Base-by-base conservation (phyloP, 2,888 invertebrate species). In the Megastigmus dorsalis region DNA sequence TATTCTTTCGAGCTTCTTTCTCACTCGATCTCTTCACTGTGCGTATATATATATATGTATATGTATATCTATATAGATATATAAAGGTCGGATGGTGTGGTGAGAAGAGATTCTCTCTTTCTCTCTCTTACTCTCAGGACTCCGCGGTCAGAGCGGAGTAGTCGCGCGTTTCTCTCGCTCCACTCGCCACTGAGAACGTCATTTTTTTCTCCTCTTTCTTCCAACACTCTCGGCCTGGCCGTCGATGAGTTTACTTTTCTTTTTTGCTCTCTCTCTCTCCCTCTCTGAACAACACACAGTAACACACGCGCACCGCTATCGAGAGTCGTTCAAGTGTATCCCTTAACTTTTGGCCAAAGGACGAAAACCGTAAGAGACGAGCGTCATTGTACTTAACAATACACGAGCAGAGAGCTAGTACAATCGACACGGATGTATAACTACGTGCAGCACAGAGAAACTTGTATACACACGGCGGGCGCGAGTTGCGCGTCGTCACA, bases 401-500 rank as follows among this genome's bases (percentile, higher is more conserved):
- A 41, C 3, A 41, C 41, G n/a, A 18, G 45, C 9, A n/a, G 18
- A 7, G 26, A 54, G 20, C 18, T 15, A 1, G 30, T 15, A 30
- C 28, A 52, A 9, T 20, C 13, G 30, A 15, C 15, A 10, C 48
- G 33, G 15, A 13, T 52, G 13, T 26, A 6, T 28, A n/a, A 10
- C 15, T 26, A 23, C 20, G 6, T 9, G 18, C 20, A 20, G 33
- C 18, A 30, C 18, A 7, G 18, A 26, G 23, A n/a, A 7, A 18
- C 20, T 7, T 38, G 15, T 52, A 36, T 48, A 60, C 36, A 48
- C 48, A 54, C 26, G n/a, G 18, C n/a, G 33, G 55, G 20, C 30
- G 23, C 38, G 65, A 48, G 65, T 50, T 30, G 71, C 72, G 59
- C 72, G 72, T 63, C 65, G 7, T 59, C 63, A 41, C 54, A 26